phyloP scores from a whole-genome alignment of 2,888 invertebrate species.

The Nowickia ferox region DNA sequence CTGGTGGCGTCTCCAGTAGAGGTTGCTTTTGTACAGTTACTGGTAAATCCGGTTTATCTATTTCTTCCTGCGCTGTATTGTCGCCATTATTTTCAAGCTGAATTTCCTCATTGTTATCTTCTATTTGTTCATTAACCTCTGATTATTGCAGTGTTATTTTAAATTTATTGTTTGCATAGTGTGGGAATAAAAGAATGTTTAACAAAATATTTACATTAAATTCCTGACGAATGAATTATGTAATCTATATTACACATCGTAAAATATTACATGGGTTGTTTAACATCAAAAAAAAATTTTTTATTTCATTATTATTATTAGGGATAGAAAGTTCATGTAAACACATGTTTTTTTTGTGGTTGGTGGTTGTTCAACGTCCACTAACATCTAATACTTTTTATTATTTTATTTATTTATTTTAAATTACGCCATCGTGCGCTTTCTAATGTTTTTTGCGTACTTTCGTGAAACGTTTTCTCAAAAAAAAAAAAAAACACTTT shows the following conservation, averaged over 20 bases:
- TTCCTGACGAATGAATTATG: slow-evolving; percentile 39
- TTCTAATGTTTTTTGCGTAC: too few relatives aligned
- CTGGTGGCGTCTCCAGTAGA: slow-evolving; percentile 79
- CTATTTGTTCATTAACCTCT: slow-evolving; percentile 71
- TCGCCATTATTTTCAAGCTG: slow-evolving; percentile 55
- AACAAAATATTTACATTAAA: slow-evolving; percentile 50
- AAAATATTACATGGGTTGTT: slow-evolving; percentile 64
- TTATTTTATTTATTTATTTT: too few relatives aligned
- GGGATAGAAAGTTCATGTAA: too few relatives aligned
- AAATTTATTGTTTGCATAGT: slow-evolving; percentile 14
- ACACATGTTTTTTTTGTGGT: too few relatives aligned
- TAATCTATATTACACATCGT: slow-evolving; percentile 41
- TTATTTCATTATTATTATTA: too few relatives aligned
- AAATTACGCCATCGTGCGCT: too few relatives aligned
- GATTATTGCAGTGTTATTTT: slow-evolving; percentile 18
- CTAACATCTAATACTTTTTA: too few relatives aligned
- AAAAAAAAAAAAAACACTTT: too few relatives aligned
- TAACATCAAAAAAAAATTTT: slow-evolving; percentile 2
- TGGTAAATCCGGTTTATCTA: slow-evolving; percentile 23
- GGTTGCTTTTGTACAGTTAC: slow-evolving; percentile 74
- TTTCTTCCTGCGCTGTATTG: slow-evolving; percentile 35
- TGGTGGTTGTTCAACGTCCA: too few relatives aligned
- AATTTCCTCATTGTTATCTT: slow-evolving; percentile 70
- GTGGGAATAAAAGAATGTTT: slow-evolving; percentile 53
- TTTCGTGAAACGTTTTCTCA: too few relatives aligned